A percentile compares a stretch with the other conserved stretches of the same genome.
phyloP scores from a whole-genome alignment of 2,888 invertebrate species.

The Caenorhabditis sp. region DNA sequence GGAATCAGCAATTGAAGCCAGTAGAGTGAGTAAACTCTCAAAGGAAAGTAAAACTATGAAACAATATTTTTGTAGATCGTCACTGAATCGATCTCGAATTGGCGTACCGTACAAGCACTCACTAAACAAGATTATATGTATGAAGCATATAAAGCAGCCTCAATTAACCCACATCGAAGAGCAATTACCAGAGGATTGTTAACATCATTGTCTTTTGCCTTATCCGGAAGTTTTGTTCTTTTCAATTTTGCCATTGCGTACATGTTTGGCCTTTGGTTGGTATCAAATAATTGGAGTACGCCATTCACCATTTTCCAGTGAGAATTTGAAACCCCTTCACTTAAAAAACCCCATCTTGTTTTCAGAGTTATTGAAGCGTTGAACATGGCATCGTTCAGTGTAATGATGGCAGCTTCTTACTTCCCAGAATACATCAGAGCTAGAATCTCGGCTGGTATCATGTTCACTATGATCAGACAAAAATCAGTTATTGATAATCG shows the following conservation, averaged over 20 bases:
- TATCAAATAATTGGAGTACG: constrained; percentile 47
- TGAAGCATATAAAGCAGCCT: constrained; percentile 45
- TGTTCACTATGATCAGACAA: constrained; percentile 64
- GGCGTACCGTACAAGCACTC: constrained; percentile 72
- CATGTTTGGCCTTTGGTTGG: constrained; percentile 58
- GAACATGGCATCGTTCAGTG: constrained; percentile 74
- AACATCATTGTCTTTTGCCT: constrained; percentile 54
- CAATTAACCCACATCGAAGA: constrained; percentile 49
- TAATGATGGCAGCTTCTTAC: constrained; percentile 72
- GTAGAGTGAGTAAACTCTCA: constrained; percentile 38
- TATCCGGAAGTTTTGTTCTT: constrained; percentile 54
- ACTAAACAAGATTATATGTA: constrained; percentile 71
- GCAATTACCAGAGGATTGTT: constrained; percentile 56
- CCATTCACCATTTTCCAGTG: constrained; percentile 66
- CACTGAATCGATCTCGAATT: constrained; percentile 72
- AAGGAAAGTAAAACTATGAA: background rate
- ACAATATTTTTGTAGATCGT: constrained; percentile 68
- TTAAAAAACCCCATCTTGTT: constrained; percentile 23
- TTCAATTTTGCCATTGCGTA: constrained; percentile 66
- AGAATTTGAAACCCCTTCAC: constrained; percentile 12
- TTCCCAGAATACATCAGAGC: constrained; percentile 74
- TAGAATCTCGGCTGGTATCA: constrained; percentile 71
- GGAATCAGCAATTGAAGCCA: constrained; percentile 58
- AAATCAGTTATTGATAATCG: constrained; percentile 71
- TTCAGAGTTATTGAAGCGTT: constrained; percentile 75